A percentile compares a stretch with the other conserved stretches of the same genome.
Conservation (phyloP, 1,140 invertebrate genomes). For the Centruroides sculpturatus region DNA sequence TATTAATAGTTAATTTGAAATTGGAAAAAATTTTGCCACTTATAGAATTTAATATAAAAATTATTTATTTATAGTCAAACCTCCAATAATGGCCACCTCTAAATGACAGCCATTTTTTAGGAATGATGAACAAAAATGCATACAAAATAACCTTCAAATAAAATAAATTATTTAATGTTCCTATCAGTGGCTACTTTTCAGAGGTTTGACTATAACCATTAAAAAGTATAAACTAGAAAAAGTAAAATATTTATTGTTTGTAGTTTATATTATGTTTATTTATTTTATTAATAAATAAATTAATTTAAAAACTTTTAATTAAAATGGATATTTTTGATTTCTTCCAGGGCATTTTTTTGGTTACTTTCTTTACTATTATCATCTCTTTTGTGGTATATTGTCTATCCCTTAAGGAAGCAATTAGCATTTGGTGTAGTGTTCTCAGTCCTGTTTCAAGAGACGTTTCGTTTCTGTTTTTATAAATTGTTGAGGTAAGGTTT, state of each 20-base stretch:
- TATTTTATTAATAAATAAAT: background rate
- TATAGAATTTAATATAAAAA: no score
- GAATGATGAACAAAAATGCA: no score
- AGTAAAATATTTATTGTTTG: background rate
- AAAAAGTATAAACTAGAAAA: no score
- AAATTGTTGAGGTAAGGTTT: conserved; percentile 27
- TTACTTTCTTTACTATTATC: conserved; percentile 74
- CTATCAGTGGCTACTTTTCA: no score
- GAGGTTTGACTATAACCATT: no score
- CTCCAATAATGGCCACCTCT: no score
- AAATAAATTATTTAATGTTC: no score
- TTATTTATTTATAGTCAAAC: no score
- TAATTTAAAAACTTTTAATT: background rate
- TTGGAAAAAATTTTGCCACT: no score
- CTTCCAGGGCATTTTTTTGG: conserved; percentile 85
- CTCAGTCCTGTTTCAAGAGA: conserved; percentile 60
- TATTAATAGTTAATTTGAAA: no score
- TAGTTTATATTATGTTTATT: background rate
- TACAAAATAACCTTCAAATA: no score
- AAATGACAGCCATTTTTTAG: no score
- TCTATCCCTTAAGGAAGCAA: conserved; percentile 55
- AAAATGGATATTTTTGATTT: background rate
- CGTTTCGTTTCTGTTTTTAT: conserved; percentile 42
- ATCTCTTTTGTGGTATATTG: conserved; percentile 73
- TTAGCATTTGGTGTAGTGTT: conserved; percentile 74